These are phyloP conservation scores for Pseudomyrmex cubaensis DNA, from an alignment of 1,140 invertebrate genomes.

Conservation along the genomic window DNA sequence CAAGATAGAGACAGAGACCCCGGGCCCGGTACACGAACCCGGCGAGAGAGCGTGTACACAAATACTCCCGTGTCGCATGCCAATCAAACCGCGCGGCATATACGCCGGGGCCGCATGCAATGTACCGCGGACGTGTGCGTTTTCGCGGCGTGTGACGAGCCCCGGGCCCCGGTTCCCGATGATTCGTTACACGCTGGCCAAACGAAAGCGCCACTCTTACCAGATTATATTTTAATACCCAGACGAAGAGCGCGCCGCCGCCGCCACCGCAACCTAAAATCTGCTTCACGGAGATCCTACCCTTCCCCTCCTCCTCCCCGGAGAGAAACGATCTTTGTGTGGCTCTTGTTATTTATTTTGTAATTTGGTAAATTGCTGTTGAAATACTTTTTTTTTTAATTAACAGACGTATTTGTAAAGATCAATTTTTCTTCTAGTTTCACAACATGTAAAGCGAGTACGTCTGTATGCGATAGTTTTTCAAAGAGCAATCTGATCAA, in stretches of 20 bases:
- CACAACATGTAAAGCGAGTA: too few relatives aligned
- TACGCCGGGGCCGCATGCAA: constrained; percentile 32
- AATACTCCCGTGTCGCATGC: constrained; percentile 82
- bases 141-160: constrained; percentile 64
- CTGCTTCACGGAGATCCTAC: constrained; percentile 28
- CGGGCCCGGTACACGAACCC: constrained; percentile 53
- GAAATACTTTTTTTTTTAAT: not conserved
- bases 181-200: constrained; percentile 74
- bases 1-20: constrained; percentile 54
- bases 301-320: too few relatives aligned
- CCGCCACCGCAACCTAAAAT: constrained; percentile 32
- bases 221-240: constrained; percentile 74
- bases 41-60: constrained; percentile 73
- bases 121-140: constrained; percentile 58
- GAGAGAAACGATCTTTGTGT: constrained; percentile 5
- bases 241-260: constrained; percentile 48
- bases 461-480: too few relatives aligned
- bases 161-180: constrained; percentile 65
- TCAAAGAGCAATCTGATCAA: too few relatives aligned
- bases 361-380: constrained; percentile 41
- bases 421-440: too few relatives aligned
- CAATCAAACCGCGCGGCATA: constrained; percentile 77
- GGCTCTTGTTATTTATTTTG: constrained; percentile 9
- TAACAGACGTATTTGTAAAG: not conserved
- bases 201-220: constrained; percentile 72